Base-by-base conservation (phyloP, 2,888 invertebrate species). In the Calameuta idolon region DNA sequence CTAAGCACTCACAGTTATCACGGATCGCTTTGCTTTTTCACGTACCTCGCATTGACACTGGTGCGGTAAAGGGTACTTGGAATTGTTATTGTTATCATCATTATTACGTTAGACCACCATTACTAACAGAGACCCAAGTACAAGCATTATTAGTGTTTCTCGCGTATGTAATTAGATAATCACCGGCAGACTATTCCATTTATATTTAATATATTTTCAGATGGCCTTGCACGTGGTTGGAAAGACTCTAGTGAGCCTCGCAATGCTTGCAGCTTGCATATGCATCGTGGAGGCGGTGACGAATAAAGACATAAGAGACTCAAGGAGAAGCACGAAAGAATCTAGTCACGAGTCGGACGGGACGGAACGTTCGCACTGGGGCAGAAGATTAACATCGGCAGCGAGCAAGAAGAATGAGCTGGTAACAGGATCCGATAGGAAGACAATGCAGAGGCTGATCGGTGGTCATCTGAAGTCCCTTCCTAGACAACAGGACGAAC, bases 401-500 rank as follows among this genome's bases (percentile, higher is more conserved):
- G 84, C 77, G 40, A 81, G 81, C 77, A 84, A 81, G 30, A 83
- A 79, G 77, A 87, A 85, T 79, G 86, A 86, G 76, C 84, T 86
- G 79, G 86, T 88, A 31, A 83, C 88, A 81, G 91, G 92, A 77
- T 92, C 92, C 81, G 92, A 92, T 33, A 92, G 93, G 81, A 92
- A 94, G 84, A 94, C 94, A 83, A 93, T 95, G 82, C 94, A 95
- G 85, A 93, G 95, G 79, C 92, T 96, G 80, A 94, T 95, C 85
- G 95, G 95, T 69, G 96, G 96, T 74, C 95, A 95, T 86, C 92
- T 95, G 82, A 93, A 93, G 86, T 74, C 73, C 11, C 68, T 12
- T 4, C 34, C 84, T 82, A 75, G 74, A 91, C 88, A 92, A 79
- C 93, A 80, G 93, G 93, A 81, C 93, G 93, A 93, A 93, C 93